Evolutionary conservation across 2,888 invertebrate genomes (phyloP).

Genomic region (Cataglyphis rosenhaueri): DNA sequence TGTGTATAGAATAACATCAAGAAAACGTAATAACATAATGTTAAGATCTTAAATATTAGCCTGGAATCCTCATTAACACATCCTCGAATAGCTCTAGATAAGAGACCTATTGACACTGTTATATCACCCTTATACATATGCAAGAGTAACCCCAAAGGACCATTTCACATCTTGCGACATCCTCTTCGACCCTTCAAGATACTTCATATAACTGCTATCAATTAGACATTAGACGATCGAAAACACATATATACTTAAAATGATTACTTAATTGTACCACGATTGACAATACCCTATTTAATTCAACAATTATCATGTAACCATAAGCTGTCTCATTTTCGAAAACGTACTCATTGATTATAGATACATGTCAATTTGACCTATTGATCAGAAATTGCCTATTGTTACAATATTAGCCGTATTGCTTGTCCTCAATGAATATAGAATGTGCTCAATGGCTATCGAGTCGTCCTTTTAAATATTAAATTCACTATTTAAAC

Average conservation of each 20-base stretch:
- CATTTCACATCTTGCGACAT: conserved; percentile 25
- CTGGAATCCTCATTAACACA: background rate
- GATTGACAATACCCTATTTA: background rate
- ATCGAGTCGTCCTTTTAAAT: background rate
- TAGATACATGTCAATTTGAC: conserved; percentile 10
- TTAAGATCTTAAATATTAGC: background rate
- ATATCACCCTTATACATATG: background rate
- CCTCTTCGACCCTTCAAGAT: background rate
- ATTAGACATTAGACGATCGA: background rate
- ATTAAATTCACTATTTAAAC: background rate
- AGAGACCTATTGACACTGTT: conserved; percentile 33
- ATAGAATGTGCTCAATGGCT: background rate
- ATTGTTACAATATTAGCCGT: conserved; percentile 34
- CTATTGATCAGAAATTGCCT: conserved; percentile 26
- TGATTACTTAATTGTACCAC: conserved; percentile 16
- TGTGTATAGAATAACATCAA: background rate
- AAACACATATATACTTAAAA: background rate
- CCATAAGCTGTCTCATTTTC: background rate
- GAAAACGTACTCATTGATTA: background rate
- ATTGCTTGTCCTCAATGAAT: background rate
- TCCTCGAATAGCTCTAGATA: conserved; percentile 2
- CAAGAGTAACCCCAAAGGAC: conserved; percentile 9
- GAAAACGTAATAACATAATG: background rate
- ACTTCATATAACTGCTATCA: background rate
- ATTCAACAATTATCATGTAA: background rate